These are phyloP conservation scores for Eretmochelys imbricata DNA, from an alignment of 2,113 vertebrate species.

Conservation along the genomic window DNA sequence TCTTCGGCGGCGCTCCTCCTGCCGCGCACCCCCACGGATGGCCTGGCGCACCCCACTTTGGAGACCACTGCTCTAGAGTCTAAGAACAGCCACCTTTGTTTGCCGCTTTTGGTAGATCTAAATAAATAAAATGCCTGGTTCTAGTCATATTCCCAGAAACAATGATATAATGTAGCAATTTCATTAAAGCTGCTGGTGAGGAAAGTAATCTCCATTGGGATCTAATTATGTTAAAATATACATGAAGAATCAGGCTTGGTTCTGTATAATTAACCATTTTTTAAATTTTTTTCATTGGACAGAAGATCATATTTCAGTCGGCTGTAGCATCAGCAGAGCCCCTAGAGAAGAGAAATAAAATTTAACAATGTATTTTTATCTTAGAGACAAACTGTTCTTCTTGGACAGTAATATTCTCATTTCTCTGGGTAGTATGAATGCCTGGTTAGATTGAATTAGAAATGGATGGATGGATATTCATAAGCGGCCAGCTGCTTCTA, in stretches of 20 bases:
- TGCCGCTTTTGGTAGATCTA: neutral
- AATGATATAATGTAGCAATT: accelerated
- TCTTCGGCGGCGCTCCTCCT: no score
- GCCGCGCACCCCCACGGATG: no score
- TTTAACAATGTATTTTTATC: neutral
- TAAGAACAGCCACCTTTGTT: neutral
- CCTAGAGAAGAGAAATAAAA: neutral
- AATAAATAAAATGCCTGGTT: neutral
- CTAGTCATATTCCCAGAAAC: neutral
- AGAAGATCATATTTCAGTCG: neutral
- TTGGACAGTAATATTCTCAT: neutral
- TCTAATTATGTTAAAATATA: neutral
- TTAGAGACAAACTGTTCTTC: neutral
- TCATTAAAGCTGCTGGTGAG: neutral
- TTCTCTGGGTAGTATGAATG: neutral
- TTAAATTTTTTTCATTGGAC: neutral
- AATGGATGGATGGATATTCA: neutral
- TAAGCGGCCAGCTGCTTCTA: neutral
- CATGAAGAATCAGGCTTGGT: neutral
- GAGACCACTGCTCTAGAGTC: neutral
- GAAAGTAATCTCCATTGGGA: neutral
- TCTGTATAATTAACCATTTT: neutral
- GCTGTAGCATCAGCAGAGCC: neutral
- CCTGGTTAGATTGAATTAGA: neutral
- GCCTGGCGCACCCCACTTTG: no score